Percentiles rank a stretch among this genome's conserved stretches.
phyloP scores from a whole-genome alignment of 2,113 vertebrate genomes.

The Boulengeromyrus knoepffleri region DNA sequence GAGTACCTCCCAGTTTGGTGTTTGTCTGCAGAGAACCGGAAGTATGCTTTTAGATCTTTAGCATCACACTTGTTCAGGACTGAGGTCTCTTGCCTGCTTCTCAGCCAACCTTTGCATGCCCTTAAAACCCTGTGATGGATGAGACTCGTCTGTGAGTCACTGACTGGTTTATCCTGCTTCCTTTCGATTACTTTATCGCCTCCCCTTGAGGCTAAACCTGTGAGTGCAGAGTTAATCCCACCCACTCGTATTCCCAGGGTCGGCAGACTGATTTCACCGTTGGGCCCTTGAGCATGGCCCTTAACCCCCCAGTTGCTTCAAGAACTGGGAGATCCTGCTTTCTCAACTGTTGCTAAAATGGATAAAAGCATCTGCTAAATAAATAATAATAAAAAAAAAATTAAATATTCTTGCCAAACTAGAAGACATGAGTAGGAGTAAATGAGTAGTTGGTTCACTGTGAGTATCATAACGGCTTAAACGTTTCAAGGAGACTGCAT shows the following conservation, averaged over 20 bases:
- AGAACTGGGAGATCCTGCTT: background rate
- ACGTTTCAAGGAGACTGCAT: background rate
- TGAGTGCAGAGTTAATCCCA: background rate
- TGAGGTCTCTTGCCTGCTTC: background rate
- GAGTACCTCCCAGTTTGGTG: constrained; percentile 43
- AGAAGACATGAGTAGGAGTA: background rate
- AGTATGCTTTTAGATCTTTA: background rate
- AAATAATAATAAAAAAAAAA: background rate
- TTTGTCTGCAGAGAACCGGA: background rate
- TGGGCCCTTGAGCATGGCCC: background rate
- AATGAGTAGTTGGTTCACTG: background rate
- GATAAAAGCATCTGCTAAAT: background rate
- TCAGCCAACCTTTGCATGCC: background rate
- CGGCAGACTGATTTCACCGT: background rate
- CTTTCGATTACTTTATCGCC: background rate
- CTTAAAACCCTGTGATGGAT: background rate
- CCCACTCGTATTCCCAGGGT: background rate
- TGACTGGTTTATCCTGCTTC: background rate
- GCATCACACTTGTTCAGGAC: background rate
- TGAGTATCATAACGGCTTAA: background rate
- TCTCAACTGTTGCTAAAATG: background rate
- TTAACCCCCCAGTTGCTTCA: background rate
- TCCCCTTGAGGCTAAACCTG: background rate
- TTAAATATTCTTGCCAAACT: background rate
- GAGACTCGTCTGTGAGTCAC: background rate